Evolutionary conservation across 2,888 invertebrate species (phyloP), one percentile per base, ranked within the genome.

Genomic region (Lordiphosa andalusiaca): DNA sequence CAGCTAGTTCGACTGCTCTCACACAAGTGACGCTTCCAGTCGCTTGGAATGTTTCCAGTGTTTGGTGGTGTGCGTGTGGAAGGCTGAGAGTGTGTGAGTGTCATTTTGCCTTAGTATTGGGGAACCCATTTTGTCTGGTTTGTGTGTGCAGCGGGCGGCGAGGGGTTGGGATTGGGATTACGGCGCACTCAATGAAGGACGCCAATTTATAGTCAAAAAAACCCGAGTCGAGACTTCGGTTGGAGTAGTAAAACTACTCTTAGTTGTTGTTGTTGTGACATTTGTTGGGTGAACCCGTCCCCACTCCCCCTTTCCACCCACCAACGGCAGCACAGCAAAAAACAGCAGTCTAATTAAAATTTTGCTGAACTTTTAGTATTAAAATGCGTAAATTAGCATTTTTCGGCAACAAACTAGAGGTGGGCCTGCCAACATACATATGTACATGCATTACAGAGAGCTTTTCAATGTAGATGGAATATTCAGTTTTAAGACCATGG

Each of bases 121-220:
- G 44, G 66, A 62, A 73, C 74, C 81, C 85, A 84, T 81, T 85
- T 76, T 73, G 71, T 70, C 30, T 9, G 30, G 9, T 7, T 23
- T 23, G 65, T 2, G 19, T 19, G 19, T 63, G 59, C 80, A 41
- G 38, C 37, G 47, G 39, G 55, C 16, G 39, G 53, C 41, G 19
- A 30, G 33, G 37, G 21, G 35, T n/a, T 33, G 38, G 16, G n/a
- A 6, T 16, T 21, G 56, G 10, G 23, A 16, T 50, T 49, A 37
- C 19, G 37, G 44, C 39, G 72, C 62, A 69, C 84, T 87, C 80
- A 87, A 89, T 88, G 89, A 88, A 88, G 89, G 87, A 88, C 82
- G 89, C 89, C 89, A 88, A 88, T 89, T 85, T 85, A 85, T 86
- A 65, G 73, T 58, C 21, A 63, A 69, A 80, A 72, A 70, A 61